Percentiles rank a stretch among this genome's conserved stretches.
Conservation (phyloP, 2,888 invertebrate species). For the Conops quadrifasciatus region DNA sequence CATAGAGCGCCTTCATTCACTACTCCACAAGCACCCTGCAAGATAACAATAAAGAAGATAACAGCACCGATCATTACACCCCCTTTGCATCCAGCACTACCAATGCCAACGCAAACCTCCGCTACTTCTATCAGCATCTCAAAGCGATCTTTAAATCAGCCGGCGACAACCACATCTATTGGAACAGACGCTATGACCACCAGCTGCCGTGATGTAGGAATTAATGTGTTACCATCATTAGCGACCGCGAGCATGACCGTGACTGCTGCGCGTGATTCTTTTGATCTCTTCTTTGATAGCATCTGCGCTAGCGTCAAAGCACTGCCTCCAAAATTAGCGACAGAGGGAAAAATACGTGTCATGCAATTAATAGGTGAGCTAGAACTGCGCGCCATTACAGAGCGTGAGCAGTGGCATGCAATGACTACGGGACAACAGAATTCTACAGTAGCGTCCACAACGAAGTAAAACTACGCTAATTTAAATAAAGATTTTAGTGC, state of each 20-base stretch:
- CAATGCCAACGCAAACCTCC: background rate
- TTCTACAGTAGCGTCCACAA: constrained; percentile 32
- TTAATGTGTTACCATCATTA: constrained; percentile 20
- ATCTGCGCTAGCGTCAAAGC: constrained; percentile 55
- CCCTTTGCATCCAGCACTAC: background rate
- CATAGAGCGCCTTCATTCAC: background rate
- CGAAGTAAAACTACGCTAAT: constrained; percentile 12
- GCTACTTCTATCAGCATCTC: background rate
- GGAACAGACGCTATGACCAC: constrained; percentile 40
- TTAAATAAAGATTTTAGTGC: background rate
- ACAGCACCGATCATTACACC: constrained; percentile 15
- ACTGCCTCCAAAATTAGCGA: constrained; percentile 53
- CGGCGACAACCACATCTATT: constrained; percentile 16
- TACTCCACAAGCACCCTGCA: constrained; percentile 19
- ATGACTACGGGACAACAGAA: background rate
- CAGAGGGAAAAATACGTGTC: constrained; percentile 56
- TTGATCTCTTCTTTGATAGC: constrained; percentile 58
- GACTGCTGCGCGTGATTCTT: constrained; percentile 45
- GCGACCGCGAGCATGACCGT: background rate
- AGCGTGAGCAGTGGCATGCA: constrained; percentile 28
- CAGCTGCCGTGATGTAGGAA: constrained; percentile 22
- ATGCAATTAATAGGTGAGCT: constrained; percentile 57
- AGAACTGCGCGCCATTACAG: constrained; percentile 49
- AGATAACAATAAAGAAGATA: constrained; percentile 27
- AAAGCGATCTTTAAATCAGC: background rate